Conservation (phyloP, 2,888 invertebrate genomes). For the Smittia sp. region DNA sequence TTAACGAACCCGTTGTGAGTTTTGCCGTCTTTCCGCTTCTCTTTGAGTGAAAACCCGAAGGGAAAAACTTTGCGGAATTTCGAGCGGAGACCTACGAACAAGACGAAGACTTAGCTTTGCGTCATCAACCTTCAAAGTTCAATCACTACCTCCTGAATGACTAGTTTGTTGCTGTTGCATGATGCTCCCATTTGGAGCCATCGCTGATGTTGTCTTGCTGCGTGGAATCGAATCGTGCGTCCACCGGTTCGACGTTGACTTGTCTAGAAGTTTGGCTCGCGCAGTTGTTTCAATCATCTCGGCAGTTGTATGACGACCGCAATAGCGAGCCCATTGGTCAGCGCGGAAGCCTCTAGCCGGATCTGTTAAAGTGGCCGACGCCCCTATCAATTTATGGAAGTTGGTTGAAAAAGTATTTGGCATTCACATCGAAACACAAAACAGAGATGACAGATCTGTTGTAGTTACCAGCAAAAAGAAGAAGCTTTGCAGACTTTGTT, state of each 20-base stretch:
- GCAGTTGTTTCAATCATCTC: conserved; percentile 69
- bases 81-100: conserved; percentile 42
- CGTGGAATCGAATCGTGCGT: conserved; percentile 28
- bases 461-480: conserved; percentile 67
- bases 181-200: background rate
- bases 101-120: background rate
- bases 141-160: conserved; percentile 33
- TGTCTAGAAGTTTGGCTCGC: conserved; percentile 58
- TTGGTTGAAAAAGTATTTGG: conserved; percentile 34
- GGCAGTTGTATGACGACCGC: conserved; percentile 66
- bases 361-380: conserved; percentile 66
- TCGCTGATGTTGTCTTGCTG: conserved; percentile 31
- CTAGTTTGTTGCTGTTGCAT: conserved; percentile 32
- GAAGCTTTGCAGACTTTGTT: conserved; percentile 68
- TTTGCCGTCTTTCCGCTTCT: conserved; percentile 39
- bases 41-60: conserved; percentile 43
- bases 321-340: conserved; percentile 73
- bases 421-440: conserved; percentile 35
- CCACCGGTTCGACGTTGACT: conserved; percentile 52
- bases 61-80: conserved; percentile 44
- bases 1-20: conserved; percentile 36
- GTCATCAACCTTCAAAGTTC: background rate
- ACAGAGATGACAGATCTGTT: background rate
- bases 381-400: conserved; percentile 56
- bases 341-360: conserved; percentile 66